Evolutionary conservation across 2,113 vertebrate genomes (phyloP).

Genomic region (Aegotheles bennettii): DNA sequence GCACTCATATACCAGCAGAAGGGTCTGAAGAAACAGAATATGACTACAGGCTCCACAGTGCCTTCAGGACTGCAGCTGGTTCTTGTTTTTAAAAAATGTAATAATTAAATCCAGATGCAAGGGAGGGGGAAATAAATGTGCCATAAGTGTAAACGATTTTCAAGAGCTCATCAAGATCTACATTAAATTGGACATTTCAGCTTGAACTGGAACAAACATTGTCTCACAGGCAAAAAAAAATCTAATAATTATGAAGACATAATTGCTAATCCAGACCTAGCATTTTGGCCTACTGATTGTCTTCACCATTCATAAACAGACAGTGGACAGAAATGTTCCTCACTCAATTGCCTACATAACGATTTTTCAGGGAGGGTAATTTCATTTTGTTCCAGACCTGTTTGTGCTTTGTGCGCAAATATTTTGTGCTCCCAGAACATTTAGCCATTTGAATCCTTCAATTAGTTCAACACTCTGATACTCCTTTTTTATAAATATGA

Average conservation of each 20-base stretch:
- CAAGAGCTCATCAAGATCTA: background rate
- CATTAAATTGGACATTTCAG: background rate
- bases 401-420: conserved; percentile 10
- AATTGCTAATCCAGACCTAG: conserved; percentile 21
- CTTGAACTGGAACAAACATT: background rate
- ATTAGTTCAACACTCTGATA: conserved; percentile 13
- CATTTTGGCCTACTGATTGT: conserved; percentile 21
- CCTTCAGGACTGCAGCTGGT: conserved; percentile 7
- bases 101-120: conserved; percentile 35
- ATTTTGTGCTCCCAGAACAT: conserved; percentile 24
- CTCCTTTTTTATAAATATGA: conserved; percentile 11
- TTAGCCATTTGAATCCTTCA: background rate
- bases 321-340: background rate
- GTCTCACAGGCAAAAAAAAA: background rate
- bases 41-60: background rate
- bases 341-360: background rate
- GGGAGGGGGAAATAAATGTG: background rate
- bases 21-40: background rate
- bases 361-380: background rate
- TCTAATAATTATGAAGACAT: background rate
- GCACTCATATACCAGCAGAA: background rate
- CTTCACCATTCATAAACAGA: background rate
- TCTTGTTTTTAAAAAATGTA: background rate
- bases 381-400: background rate
- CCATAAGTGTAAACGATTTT: background rate